Evolutionary conservation across 1,140 invertebrate species (phyloP), one percentile per base, ranked within the genome.

Genomic region (Leptoteleia sp.): DNA sequence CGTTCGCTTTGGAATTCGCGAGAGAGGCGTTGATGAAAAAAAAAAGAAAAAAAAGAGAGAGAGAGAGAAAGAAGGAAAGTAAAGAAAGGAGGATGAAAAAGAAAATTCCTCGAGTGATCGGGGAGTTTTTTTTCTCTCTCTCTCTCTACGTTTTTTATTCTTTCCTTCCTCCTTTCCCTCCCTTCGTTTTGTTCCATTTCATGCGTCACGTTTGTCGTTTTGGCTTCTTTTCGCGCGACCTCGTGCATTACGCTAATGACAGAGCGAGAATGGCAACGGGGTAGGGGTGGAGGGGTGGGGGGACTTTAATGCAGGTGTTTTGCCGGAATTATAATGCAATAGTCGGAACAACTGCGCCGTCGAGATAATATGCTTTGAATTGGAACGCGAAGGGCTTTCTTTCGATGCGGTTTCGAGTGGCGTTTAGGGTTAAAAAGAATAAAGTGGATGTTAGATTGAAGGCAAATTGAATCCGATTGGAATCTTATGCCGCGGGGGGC

Each of bases 401-500:
- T 76, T 9, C 62, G 38, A 31, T 67, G 62, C 22, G 62, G 72
- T 61, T 62, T 55, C 52, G 62, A 76, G 45, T 45, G 71, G 43
- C 61, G 52, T 75, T 75, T 75, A 75, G 47, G 62, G 45, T 43
- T 64, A 47, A 62, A 62, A 72, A 62, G 50, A 72, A 57, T 57
- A 64, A 65, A 65, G 70, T 35, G 50, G 35, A 43, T 27, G 31
- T 12, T 13, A 50, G 43, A 76, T 76, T 62, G 62, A n/a, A 76
- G 37, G 71, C 54, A 67, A 76, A 76, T 76, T 76, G 71, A 67
- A 61, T 57, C 71, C 19, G 52, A 67, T 67, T 61, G 71, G 71
- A 67, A 61, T 76, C 42, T 15, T 37, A 25, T 15, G 27, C 38
- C 52, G 8, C 45, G 31, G 50, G 31, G 50, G 42, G 40, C 27